Evolutionary conservation across 2,113 vertebrate species (phyloP).

Genomic region (Dasypus novemcinctus): DNA sequence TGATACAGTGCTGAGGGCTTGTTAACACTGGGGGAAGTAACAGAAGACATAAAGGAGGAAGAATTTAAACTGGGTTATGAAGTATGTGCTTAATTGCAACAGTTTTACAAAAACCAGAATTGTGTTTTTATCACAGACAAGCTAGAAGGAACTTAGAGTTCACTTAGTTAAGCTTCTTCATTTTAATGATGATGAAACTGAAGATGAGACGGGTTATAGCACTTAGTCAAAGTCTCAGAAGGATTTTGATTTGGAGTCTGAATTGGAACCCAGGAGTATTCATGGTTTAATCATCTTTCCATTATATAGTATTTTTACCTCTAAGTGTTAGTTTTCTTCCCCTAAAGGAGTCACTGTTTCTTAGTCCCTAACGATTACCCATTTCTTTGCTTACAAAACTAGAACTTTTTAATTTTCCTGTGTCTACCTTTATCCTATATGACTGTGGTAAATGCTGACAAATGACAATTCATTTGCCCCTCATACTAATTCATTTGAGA

Average conservation of each 20-base stretch:
- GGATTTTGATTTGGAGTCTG: neutral
- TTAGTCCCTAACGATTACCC: neutral
- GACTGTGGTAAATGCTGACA: neutral
- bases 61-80: neutral
- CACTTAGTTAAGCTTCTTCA: neutral
- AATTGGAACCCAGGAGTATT: neutral
- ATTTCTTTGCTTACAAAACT: neutral
- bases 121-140: neutral
- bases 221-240: neutral
- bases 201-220: neutral
- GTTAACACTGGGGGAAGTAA: neutral
- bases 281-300: neutral
- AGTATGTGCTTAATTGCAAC: neutral
- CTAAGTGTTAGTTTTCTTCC: neutral
- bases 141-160: neutral
- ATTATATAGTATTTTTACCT: neutral
- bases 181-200: neutral
- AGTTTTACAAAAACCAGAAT: neutral
- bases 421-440: neutral
- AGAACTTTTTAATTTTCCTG: neutral
- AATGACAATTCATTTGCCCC: neutral
- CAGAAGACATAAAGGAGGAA: neutral
- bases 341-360: neutral
- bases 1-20: neutral
- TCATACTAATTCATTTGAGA: neutral